Conservation (phyloP, 2,113 vertebrate species). For the Gambusia affinis region DNA sequence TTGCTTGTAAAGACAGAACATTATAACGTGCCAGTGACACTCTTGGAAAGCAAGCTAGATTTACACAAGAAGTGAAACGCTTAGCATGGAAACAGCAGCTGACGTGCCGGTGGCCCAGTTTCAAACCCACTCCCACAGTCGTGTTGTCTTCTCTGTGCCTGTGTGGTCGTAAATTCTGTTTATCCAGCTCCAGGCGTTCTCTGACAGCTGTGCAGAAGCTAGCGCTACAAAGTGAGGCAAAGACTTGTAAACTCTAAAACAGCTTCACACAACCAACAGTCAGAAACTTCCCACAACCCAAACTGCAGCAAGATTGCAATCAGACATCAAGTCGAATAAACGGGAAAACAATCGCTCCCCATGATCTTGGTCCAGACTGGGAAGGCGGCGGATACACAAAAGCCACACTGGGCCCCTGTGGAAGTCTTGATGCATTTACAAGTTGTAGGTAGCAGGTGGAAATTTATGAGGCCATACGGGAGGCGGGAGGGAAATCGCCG, state of each 20-base stretch:
- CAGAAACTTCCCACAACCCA: constrained; percentile 36
- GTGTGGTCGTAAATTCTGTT: constrained; percentile 50
- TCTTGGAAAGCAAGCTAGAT: constrained; percentile 22
- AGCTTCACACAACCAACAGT: constrained; percentile 16
- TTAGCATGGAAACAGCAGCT: constrained; percentile 7
- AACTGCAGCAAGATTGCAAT: constrained; percentile 37
- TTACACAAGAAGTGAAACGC: constrained; percentile 5
- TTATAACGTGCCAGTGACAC: constrained; percentile 14
- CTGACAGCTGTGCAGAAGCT: constrained; percentile 62
- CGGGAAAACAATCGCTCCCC: constrained; percentile 49
- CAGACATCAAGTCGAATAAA: constrained; percentile 32
- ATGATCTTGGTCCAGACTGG: constrained; percentile 38
- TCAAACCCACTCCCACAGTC: constrained; percentile 41
- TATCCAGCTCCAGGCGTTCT: constrained; percentile 60
- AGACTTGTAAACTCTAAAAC: constrained; percentile 35
- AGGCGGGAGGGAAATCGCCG: constrained; percentile 55
- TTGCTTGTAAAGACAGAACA: constrained; percentile 29
- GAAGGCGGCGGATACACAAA: constrained; percentile 26
- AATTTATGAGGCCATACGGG: constrained; percentile 55
- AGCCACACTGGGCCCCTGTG: not conserved
- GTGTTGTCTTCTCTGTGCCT: constrained; percentile 51
- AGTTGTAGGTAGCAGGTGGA: constrained; percentile 55
- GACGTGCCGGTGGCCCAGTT: constrained; percentile 46
- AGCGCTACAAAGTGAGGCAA: constrained; percentile 53
- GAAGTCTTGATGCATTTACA: constrained; percentile 49